Evolutionary conservation across 92 coral and sea anemone species (phyloP).

Genomic region (Zoanthus sociatus): DNA sequence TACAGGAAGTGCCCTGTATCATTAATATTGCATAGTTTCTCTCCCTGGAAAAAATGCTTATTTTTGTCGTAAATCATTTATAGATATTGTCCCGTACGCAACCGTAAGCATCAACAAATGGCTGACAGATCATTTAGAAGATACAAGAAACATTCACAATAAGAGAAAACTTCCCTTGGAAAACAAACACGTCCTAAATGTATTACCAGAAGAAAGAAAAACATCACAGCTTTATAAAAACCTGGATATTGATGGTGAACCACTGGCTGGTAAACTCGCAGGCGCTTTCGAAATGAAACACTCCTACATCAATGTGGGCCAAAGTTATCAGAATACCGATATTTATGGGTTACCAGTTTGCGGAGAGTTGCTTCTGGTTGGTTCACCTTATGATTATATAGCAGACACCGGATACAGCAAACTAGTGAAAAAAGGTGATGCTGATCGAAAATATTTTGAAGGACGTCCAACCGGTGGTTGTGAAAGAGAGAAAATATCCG

Average conservation of each 20-base stretch:
- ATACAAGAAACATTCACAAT: not conserved
- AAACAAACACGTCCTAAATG: not conserved
- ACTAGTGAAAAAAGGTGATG: not conserved
- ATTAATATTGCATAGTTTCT: not conserved
- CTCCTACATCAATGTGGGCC: not conserved
- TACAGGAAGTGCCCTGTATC: not conserved
- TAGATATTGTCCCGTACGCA: constrained; percentile 8
- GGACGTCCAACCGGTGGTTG: not conserved
- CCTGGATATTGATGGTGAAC: not conserved
- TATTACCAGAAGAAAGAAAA: not conserved
- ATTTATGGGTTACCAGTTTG: not conserved
- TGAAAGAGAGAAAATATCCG: not conserved
- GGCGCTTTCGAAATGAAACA: constrained; percentile 13
- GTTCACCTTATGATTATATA: not conserved
- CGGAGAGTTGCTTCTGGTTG: constrained; percentile 4
- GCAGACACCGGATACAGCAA: not conserved
- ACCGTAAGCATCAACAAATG: constrained; percentile 3
- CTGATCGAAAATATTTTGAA: not conserved
- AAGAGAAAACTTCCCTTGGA: not conserved
- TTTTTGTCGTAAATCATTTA: not conserved
- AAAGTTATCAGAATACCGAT: constrained; percentile 12
- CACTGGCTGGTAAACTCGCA: constrained; percentile 16
- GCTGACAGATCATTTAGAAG: constrained; percentile 3
- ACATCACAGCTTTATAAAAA: not conserved
- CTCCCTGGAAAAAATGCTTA: not conserved